Conservation (phyloP, 2,888 invertebrate species). For the Polylopha cassiicola region DNA sequence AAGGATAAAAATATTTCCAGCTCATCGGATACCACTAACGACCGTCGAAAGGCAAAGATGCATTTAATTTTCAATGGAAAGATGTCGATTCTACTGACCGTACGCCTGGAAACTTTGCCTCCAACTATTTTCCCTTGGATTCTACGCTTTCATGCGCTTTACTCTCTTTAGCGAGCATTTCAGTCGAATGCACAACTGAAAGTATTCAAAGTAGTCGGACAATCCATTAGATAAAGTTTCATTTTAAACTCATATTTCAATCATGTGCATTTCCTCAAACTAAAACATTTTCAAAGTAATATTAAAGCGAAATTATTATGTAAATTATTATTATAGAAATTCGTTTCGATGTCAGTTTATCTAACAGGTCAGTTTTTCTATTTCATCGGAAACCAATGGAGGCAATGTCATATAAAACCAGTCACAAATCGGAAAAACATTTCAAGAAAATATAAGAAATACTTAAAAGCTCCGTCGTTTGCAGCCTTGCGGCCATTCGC, state of each 20-base stretch:
- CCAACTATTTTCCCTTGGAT: conserved; percentile 13
- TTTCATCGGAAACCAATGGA: no score
- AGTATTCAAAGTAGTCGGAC: conserved; percentile 12
- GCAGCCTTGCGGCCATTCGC: conserved; percentile 9
- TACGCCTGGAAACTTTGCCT: conserved; percentile 14
- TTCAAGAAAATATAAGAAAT: conserved; percentile 5
- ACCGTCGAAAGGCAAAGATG: conserved; percentile 20
- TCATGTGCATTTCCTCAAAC: no score
- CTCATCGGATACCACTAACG: conserved; percentile 25
- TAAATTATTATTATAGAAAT: no score
- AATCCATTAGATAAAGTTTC: conserved; percentile 16
- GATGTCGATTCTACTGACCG: conserved; percentile 23
- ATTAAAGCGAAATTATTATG: no score
- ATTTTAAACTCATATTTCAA: no score
- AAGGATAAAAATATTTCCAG: conserved; percentile 22
- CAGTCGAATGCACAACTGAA: conserved; percentile 8
- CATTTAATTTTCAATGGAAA: conserved; percentile 20
- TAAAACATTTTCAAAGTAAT: no score
- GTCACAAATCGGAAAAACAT: conserved; percentile 7
- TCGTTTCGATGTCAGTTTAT: no score
- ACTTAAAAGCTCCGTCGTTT: conserved; percentile 3
- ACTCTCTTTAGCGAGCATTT: conserved; percentile 6
- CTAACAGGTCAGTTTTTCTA: no score
- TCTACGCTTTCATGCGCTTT: no score
- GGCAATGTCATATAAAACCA: no score